These are phyloP conservation scores for Tenthredo mesomela DNA, from an alignment of 2,888 invertebrate species.

Conservation along the genomic window DNA sequence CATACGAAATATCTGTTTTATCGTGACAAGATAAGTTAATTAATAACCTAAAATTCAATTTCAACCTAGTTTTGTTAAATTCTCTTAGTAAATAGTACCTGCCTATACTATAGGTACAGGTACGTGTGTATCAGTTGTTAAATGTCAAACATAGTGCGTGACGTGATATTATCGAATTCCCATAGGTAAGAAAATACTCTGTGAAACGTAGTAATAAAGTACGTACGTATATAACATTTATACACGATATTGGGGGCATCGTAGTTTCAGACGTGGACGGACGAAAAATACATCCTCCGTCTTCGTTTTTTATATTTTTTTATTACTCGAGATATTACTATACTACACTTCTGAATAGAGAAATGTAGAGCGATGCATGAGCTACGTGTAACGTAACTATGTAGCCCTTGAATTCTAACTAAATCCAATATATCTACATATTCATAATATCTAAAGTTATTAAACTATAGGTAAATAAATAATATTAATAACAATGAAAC, in stretches of 20 bases:
- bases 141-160: conserved; percentile 2
- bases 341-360: background rate
- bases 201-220: background rate
- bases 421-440: background rate
- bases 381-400: background rate
- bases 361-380: background rate
- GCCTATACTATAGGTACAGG: background rate
- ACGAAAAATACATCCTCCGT: background rate
- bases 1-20: background rate
- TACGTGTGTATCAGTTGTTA: background rate
- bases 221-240: background rate
- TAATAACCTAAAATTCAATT: background rate
- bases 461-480: background rate
- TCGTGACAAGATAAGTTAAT: background rate
- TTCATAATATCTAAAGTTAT: background rate
- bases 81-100: background rate
- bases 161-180: conserved; percentile 22
- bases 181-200: conserved; percentile 9
- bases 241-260: background rate
- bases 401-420: background rate
- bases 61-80: background rate
- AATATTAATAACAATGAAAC: background rate
- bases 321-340: background rate
- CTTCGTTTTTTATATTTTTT: background rate
- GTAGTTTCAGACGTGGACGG: background rate